Conservation (phyloP, 2,797 vertebrate genomes). For the Holocentrus rufus region DNA sequence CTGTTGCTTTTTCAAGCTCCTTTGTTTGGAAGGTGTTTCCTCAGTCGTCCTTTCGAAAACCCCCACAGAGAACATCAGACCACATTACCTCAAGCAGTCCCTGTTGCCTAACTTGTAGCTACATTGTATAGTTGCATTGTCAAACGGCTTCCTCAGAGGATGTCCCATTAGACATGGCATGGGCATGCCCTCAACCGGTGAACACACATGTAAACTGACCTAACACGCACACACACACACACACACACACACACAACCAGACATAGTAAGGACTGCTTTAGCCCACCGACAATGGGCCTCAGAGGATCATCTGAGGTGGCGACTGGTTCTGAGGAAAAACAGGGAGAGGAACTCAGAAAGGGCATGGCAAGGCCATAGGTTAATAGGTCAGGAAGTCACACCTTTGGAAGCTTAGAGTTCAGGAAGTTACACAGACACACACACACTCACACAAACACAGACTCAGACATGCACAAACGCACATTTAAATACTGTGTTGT, state of each 20-base stretch:
- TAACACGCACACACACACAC: neutral
- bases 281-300: conserved; percentile 1
- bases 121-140: conserved; percentile 69
- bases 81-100: conserved; percentile 44
- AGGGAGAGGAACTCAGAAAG: conserved; percentile 29
- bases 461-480: conserved; percentile 4
- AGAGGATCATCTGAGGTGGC: conserved; percentile 28
- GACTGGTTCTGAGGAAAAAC: conserved; percentile 14
- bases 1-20: conserved; percentile 50
- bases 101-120: conserved; percentile 40
- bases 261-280: conserved; percentile 18
- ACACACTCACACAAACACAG: conserved; percentile 5
- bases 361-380: conserved; percentile 20
- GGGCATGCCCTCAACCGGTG: conserved; percentile 26
- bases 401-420: conserved; percentile 24
- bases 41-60: conserved; percentile 53
- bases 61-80: conserved; percentile 68
- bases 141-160: conserved; percentile 76
- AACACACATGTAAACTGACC: neutral
- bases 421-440: conserved; percentile 25
- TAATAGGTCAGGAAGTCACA: conserved; percentile 60
- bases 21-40: conserved; percentile 78
- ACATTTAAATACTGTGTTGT: conserved; percentile 10
- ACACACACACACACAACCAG: conserved; percentile 18
- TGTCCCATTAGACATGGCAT: conserved; percentile 62